Conservation (phyloP, 2,113 vertebrate species). For the Lampris megalopsis region DNA sequence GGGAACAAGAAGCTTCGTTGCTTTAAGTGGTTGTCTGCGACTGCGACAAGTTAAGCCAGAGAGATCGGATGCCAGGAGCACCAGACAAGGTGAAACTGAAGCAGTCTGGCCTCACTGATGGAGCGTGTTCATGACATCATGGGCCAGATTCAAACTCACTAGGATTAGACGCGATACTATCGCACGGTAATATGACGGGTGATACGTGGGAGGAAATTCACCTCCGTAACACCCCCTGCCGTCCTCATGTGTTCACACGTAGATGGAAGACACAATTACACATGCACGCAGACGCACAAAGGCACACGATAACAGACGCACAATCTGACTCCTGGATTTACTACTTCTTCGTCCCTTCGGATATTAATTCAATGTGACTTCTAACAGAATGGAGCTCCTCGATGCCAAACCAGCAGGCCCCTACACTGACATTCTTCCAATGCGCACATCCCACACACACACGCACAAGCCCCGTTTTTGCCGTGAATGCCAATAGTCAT, state of each 20-base stretch:
- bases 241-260: neutral
- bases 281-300: slow-evolving; percentile 33
- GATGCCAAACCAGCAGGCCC: slow-evolving; percentile 86
- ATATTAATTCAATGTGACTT: slow-evolving; percentile 53
- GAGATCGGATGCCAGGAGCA: slow-evolving; percentile 56
- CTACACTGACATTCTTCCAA: slow-evolving; percentile 47
- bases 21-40: slow-evolving; percentile 61
- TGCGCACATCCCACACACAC: slow-evolving; percentile 61
- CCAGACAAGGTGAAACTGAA: slow-evolving; percentile 52
- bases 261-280: slow-evolving; percentile 28
- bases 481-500: neutral
- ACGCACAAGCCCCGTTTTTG: slow-evolving; percentile 41
- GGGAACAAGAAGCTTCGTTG: neutral
- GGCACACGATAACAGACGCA: slow-evolving; percentile 15
- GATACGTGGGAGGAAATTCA: slow-evolving; percentile 29
- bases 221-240: slow-evolving; percentile 5
- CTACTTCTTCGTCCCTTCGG: slow-evolving; percentile 46
- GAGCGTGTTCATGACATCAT: slow-evolving; percentile 68
- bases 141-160: slow-evolving; percentile 61
- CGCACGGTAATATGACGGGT: slow-evolving; percentile 36
- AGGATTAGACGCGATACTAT: slow-evolving; percentile 40
- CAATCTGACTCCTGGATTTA: slow-evolving; percentile 38
- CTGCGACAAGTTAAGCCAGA: slow-evolving; percentile 46
- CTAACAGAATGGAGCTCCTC: slow-evolving; percentile 79
- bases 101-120: slow-evolving; percentile 45